These are phyloP conservation scores for Nemotelus pantherinus DNA, from an alignment of 2,888 invertebrate genomes.

Conservation along the genomic window DNA sequence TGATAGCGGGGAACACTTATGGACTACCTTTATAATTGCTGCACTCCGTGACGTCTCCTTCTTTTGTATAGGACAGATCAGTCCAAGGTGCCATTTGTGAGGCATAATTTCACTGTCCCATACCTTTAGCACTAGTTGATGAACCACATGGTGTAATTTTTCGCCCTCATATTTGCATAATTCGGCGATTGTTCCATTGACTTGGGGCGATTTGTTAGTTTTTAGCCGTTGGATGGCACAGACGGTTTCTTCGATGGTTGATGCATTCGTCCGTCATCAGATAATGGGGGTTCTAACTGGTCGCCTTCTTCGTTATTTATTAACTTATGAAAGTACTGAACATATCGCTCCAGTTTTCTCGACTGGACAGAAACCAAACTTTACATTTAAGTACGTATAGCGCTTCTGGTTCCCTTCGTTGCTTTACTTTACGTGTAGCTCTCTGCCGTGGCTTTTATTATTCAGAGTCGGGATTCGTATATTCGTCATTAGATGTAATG, in stretches of 20 bases:
- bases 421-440: too few relatives aligned
- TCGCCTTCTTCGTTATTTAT: not conserved
- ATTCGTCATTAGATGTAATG: too few relatives aligned
- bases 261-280: not conserved
- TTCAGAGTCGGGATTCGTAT: too few relatives aligned
- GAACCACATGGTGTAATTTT: too few relatives aligned
- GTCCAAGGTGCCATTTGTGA: too few relatives aligned
- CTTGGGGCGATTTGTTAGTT: not conserved
- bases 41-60: too few relatives aligned
- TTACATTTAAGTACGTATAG: not conserved
- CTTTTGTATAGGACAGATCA: too few relatives aligned
- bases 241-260: not conserved
- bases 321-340: slow-evolving; percentile 4
- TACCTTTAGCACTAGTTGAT: too few relatives aligned
- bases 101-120: not conserved
- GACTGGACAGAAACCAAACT: not conserved
- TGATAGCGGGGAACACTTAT: too few relatives aligned
- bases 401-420: too few relatives aligned
- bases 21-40: too few relatives aligned
- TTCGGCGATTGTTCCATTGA: not conserved
- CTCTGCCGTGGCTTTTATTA: too few relatives aligned
- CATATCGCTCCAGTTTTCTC: slow-evolving; percentile 1
- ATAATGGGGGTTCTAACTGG: not conserved
- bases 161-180: not conserved
- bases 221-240: not conserved